Percentiles rank a stretch among this genome's conserved stretches.
Conservation (phyloP, 2,888 invertebrate species). For the Onthophagus sagittarius region DNA sequence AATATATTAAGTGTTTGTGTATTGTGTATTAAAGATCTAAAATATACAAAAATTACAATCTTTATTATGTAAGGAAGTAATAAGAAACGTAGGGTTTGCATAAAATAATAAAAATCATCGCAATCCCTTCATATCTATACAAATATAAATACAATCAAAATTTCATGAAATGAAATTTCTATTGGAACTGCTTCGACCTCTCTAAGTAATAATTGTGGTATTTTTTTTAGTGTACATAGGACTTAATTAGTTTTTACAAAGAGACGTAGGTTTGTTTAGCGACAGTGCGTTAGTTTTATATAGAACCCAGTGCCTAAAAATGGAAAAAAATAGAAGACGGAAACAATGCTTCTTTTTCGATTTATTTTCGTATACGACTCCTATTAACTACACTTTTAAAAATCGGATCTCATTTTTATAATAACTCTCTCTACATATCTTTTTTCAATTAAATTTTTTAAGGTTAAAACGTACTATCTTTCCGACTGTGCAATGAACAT, state of each 20-base stretch:
- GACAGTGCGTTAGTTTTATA: constrained; percentile 18
- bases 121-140: background rate
- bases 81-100: too few species aligned
- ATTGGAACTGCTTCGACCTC: background rate
- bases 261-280: constrained; percentile 18
- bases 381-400: background rate
- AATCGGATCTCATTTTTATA: constrained; percentile 15
- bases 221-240: background rate
- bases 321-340: too few species aligned
- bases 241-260: constrained; percentile 10
- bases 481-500: constrained; percentile 28
- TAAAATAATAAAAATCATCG: background rate
- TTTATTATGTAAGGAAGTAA: too few species aligned
- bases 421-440: constrained; percentile 2
- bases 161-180: background rate
- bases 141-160: background rate
- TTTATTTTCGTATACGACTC: constrained; percentile 20
- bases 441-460: background rate
- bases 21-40: too few species aligned
- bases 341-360: constrained; percentile 19
- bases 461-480: constrained; percentile 3
- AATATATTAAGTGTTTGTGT: background rate
- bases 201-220: background rate
- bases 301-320: constrained; percentile 25
- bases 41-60: too few species aligned